Conservation (phyloP, 1,140 invertebrate genomes). For the Lerema accius region DNA sequence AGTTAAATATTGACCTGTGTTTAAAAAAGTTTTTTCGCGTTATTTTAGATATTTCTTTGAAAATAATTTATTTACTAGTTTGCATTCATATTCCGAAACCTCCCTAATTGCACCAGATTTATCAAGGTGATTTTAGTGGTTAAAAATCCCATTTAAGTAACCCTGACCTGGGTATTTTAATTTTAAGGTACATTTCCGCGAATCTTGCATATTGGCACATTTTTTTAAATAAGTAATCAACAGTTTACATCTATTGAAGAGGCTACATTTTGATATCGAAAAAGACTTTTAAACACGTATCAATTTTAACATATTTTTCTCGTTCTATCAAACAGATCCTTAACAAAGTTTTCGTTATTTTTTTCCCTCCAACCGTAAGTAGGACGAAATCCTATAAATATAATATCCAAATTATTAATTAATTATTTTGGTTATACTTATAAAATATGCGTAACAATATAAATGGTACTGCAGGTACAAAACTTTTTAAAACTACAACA, state of each 20-base stretch:
- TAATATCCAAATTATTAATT: slow-evolving; percentile 16
- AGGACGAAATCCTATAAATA: slow-evolving; percentile 25
- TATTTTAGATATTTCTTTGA: no score
- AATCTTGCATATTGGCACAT: not conserved
- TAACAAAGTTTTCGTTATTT: slow-evolving; percentile 32
- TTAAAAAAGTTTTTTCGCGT: no score
- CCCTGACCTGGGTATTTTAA: no score
- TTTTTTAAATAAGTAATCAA: not conserved
- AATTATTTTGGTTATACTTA: slow-evolving; percentile 22
- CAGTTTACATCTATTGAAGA: not conserved
- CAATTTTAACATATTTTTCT: not conserved
- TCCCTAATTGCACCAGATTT: no score
- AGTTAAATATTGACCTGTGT: slow-evolving; percentile 13
- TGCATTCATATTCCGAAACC: no score
- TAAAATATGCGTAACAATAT: slow-evolving; percentile 29
- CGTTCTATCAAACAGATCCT: slow-evolving; percentile 5
- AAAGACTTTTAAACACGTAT: not conserved
- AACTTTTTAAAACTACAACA: slow-evolving; percentile 30
- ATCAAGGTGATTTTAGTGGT: no score
- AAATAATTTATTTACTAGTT: no score
- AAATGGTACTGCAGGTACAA: slow-evolving; percentile 39
- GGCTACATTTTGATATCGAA: no score
- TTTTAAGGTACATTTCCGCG: no score
- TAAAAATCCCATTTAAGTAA: no score
- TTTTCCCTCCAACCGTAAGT: slow-evolving; percentile 30